Evolutionary conservation across 2,888 invertebrate genomes (phyloP).

Genomic region (Fabriciana adippe): DNA sequence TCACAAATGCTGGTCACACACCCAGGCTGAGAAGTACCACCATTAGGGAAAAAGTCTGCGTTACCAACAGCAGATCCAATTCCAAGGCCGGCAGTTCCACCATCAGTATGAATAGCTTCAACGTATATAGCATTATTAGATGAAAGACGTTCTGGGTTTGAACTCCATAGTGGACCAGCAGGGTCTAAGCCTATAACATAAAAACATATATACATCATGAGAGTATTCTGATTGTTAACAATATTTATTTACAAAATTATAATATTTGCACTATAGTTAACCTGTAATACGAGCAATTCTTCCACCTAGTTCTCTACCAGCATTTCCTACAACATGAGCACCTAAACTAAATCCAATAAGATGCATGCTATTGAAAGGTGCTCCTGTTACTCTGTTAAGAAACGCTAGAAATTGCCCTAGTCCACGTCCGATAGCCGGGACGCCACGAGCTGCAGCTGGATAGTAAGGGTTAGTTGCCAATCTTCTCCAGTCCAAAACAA

Average conservation of each 20-base stretch:
- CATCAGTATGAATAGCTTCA: conserved; percentile 72
- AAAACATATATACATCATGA: neutral
- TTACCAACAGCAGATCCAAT: conserved; percentile 75
- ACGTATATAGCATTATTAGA: conserved; percentile 63
- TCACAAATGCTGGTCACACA: conserved; percentile 58
- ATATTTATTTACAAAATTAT: neutral
- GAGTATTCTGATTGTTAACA: neutral
- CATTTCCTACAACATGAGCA: conserved; percentile 70
- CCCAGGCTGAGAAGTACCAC: conserved; percentile 71
- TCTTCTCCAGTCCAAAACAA: conserved; percentile 68
- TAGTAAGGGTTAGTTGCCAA: conserved; percentile 56
- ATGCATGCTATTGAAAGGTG: conserved; percentile 58
- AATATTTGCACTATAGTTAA: conserved; percentile 37
- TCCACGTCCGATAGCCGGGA: conserved; percentile 64
- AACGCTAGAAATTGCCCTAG: conserved; percentile 68
- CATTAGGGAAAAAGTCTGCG: conserved; percentile 84
- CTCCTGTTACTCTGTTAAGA: conserved; percentile 54
- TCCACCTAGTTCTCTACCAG: conserved; percentile 62
- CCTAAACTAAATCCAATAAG: conserved; percentile 76
- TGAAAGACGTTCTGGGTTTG: conserved; percentile 47
- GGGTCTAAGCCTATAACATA: conserved; percentile 58
- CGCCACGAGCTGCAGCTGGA: conserved; percentile 54
- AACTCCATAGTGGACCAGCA: conserved; percentile 61
- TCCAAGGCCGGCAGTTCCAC: conserved; percentile 68
- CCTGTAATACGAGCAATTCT: conserved; percentile 66